Evolutionary conservation across 2,888 invertebrate genomes (phyloP), one percentile per base, ranked within the genome.

Genomic region (Ormyrus labotus): DNA sequence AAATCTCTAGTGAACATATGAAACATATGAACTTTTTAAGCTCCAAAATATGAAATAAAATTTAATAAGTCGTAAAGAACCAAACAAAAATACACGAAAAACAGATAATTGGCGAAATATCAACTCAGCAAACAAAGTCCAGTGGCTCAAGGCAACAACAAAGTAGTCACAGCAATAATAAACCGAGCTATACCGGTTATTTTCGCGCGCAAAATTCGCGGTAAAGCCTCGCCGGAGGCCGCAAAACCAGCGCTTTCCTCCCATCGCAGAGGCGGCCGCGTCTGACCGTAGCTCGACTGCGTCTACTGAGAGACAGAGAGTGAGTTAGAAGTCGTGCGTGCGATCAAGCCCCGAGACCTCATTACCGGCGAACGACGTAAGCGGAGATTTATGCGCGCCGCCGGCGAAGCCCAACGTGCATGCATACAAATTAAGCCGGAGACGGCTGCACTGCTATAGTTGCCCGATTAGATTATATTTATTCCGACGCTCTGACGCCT

Each of bases 301-400:
- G 7, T 67, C 65, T 58, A 74, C 74, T 74, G 57, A 7, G 4
- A n/a, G 10, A 5, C 53, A n/a, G 34, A 34, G 34, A 34, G 34
- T 4, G 34, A 34, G 34, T 34, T 34, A 34, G 34, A 34, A 61
- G 63, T 80, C 70, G 50, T 34, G 70, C 71, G 68, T 45, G 2
- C 76, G 71, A 81, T 81, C 76, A 80, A 68, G 61, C 80, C 53
- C 34, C 58, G 53, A 61, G 70, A 82, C 63, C 82, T 82, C 82
- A 78, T 82, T 82, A 82, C 82, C 77, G 34, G 64, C 70, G 48
- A 60, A 73, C 74, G 82, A 80, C 82, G 72, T 68, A 70, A 77
- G 77, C 80, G 68, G 74, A 70, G 81, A 82, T 82, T 82, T 82
- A 82, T 81, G 81, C 71, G 68, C 75, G 48, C 45, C 53, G 71